Conservation (phyloP, 2,888 invertebrate species). For the Nipponacmea schrenckii region DNA sequence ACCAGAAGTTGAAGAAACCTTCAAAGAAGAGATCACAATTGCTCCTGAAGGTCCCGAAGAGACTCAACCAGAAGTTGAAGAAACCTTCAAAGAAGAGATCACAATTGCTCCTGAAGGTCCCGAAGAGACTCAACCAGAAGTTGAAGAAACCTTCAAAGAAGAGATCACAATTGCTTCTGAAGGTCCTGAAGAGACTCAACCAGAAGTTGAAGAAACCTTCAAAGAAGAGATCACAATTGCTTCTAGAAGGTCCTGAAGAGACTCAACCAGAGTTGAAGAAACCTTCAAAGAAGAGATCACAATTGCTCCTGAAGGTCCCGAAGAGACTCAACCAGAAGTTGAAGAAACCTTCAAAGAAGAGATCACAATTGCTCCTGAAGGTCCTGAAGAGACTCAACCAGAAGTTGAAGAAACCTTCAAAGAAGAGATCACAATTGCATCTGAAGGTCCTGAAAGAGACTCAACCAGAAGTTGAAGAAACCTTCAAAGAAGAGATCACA, state of each 20-base stretch:
- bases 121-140: conserved; percentile 16
- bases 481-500: conserved; percentile 9
- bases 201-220: conserved; percentile 14
- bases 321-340: conserved; percentile 15
- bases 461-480: not conserved
- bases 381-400: not conserved
- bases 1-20: not conserved
- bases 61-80: not conserved
- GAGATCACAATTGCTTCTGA: not conserved
- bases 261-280: conserved; percentile 20
- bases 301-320: conserved; percentile 16
- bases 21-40: conserved; percentile 3
- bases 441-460: conserved; percentile 12
- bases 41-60: not conserved
- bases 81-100: conserved; percentile 7
- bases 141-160: conserved; percentile 7
- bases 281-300: conserved; percentile 12
- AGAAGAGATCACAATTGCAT: not conserved
- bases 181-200: conserved; percentile 1
- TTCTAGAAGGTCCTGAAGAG: conserved; percentile 18
- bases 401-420: conserved; percentile 1
- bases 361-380: conserved; percentile 17
- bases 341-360: conserved; percentile 20
- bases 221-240: conserved; percentile 21
- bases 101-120: not conserved